Percentiles rank a stretch among this genome's conserved stretches.
Evolutionary conservation across 2,113 vertebrate genomes (phyloP).

Genomic region (Fukomys damarensis): DNA sequence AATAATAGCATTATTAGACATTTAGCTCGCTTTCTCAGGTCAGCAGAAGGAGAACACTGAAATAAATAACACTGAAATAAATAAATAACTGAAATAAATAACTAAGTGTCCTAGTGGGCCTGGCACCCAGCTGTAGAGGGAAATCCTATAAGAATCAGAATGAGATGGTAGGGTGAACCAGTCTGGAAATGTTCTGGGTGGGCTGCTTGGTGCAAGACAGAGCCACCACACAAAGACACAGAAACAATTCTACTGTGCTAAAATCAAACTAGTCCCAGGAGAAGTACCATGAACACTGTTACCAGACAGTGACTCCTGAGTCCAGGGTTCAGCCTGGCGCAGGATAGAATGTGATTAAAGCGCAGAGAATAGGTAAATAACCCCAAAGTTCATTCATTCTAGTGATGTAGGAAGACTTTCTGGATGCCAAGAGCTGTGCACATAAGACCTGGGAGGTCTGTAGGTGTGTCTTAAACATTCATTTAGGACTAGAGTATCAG

Average conservation of each 20-base stretch:
- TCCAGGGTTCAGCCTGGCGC: neutral
- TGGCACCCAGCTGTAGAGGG: neutral
- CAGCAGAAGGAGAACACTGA: neutral
- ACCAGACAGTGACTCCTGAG: neutral
- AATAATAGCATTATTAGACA: neutral
- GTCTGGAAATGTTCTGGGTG: neutral
- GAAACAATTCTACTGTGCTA: neutral
- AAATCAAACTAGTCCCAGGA: neutral
- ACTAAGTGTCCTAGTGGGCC: neutral
- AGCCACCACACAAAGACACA: neutral
- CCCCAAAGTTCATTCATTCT: neutral
- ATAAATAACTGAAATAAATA: too few relatives aligned
- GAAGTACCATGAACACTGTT: neutral
- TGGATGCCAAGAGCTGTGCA: neutral
- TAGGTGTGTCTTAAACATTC: neutral
- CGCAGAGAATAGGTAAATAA: neutral
- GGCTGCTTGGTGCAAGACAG: neutral
- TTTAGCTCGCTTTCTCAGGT: neutral
- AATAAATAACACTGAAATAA: neutral
- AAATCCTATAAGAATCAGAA: neutral
- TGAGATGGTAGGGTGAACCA: neutral
- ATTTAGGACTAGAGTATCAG: neutral
- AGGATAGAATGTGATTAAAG: neutral
- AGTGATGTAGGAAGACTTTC: neutral
- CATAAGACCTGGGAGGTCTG: neutral